Evolutionary conservation across 2,888 invertebrate genomes (phyloP).

Genomic region (Drosophila emarginata): DNA sequence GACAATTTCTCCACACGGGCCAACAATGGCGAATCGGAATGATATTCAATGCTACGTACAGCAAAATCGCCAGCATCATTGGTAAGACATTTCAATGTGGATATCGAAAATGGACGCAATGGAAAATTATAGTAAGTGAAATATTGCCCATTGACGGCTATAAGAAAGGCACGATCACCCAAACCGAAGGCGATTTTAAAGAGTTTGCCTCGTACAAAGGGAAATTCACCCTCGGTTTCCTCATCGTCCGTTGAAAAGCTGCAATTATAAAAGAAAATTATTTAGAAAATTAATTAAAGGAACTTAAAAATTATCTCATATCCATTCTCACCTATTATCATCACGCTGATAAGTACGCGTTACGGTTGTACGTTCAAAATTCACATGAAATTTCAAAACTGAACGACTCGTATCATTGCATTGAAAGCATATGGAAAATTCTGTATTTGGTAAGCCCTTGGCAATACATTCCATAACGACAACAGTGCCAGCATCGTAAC

Average conservation of each 20-base stretch:
- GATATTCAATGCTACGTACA: slow-evolving; percentile 80
- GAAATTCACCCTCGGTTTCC: slow-evolving; percentile 82
- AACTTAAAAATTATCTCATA: not conserved
- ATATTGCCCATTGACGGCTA: slow-evolving; percentile 82
- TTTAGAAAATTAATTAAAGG: not conserved
- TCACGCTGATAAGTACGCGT: slow-evolving; percentile 79
- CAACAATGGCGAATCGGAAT: slow-evolving; percentile 80
- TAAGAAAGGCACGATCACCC: slow-evolving; percentile 80
- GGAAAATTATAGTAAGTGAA: slow-evolving; percentile 82
- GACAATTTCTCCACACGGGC: slow-evolving; percentile 80
- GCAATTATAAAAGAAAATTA: not conserved
- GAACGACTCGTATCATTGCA: slow-evolving; percentile 81
- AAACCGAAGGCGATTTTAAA: slow-evolving; percentile 82
- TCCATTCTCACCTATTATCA: slow-evolving; percentile 72
- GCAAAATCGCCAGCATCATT: slow-evolving; percentile 80
- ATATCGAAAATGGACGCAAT: slow-evolving; percentile 78
- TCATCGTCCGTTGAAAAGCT: slow-evolving; percentile 80
- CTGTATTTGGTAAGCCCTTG: slow-evolving; percentile 79
- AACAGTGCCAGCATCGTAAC: slow-evolving; percentile 81
- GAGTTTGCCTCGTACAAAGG: slow-evolving; percentile 80
- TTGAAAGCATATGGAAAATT: slow-evolving; percentile 81
- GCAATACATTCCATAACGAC: slow-evolving; percentile 82
- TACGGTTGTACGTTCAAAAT: slow-evolving; percentile 79
- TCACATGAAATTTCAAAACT: slow-evolving; percentile 80
- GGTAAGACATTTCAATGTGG: slow-evolving; percentile 80